Percentiles rank a stretch among this genome's conserved stretches.
These are phyloP conservation scores for Crocuta crocuta DNA, from an alignment of 2,113 vertebrate species.

Conservation along the genomic window DNA sequence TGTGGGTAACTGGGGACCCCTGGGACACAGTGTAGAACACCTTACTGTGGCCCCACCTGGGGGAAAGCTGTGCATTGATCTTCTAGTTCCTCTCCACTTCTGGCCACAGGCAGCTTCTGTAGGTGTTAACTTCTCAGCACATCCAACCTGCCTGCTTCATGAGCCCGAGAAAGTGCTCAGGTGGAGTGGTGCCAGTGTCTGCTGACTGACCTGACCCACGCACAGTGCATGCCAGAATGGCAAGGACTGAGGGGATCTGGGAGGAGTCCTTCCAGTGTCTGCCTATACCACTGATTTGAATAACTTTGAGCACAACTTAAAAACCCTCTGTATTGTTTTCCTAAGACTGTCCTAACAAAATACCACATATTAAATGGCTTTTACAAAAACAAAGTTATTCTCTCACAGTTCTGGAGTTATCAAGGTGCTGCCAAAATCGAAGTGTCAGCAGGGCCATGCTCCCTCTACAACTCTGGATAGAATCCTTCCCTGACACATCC, in stretches of 20 bases:
- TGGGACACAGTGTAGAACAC: not conserved
- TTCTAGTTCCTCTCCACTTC: not conserved
- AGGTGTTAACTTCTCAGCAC: not conserved
- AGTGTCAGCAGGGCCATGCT: not conserved
- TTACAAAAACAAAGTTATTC: not conserved
- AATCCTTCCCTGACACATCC: not conserved
- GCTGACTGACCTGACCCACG: rapidly evolving
- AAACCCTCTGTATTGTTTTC: not conserved
- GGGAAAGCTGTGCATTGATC: not conserved
- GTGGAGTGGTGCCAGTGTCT: too few species aligned
- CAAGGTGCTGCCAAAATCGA: not conserved
- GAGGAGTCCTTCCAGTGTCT: not conserved
- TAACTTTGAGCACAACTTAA: not conserved
- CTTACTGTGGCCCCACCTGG: too few species aligned
- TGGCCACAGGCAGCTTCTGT: not conserved
- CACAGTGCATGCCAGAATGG: rapidly evolving
- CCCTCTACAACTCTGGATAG: not conserved
- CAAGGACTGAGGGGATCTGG: not conserved
- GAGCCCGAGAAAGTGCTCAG: not conserved
- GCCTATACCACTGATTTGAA: not conserved
- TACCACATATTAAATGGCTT: not conserved
- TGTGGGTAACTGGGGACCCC: rapidly evolving
- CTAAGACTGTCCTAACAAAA: not conserved
- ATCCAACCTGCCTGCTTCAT: not conserved
- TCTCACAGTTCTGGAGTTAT: not conserved